These are phyloP conservation scores for Heteromurus nitidus DNA, from an alignment of 2,888 invertebrate species.

Conservation along the genomic window DNA sequence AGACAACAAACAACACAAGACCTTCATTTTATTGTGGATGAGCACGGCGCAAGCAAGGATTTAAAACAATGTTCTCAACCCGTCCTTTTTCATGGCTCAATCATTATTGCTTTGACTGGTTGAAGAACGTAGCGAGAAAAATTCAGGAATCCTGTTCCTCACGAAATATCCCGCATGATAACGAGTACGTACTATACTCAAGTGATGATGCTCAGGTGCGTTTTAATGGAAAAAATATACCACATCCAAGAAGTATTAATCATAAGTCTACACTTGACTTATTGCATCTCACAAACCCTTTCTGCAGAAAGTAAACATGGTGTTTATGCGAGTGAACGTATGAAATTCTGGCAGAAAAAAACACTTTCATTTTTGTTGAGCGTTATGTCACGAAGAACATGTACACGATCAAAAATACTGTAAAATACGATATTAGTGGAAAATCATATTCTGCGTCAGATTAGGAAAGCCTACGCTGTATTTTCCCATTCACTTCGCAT, in stretches of 20 bases:
- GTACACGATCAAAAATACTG: too few relatives aligned
- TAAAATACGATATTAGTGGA: too few relatives aligned
- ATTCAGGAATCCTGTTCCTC: slow-evolving; percentile 14
- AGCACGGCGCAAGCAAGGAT: not conserved
- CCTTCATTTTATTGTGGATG: not conserved
- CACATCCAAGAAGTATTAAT: slow-evolving; percentile 45
- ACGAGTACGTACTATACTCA: not conserved
- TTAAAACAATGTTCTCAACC: slow-evolving; percentile 11
- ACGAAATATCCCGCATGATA: not conserved
- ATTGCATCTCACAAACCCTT: slow-evolving; percentile 41
- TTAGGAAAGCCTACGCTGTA: too few relatives aligned
- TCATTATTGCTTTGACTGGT: not conserved
- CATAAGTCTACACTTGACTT: slow-evolving; percentile 44
- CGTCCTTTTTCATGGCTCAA: slow-evolving; percentile 5
- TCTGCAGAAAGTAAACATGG: slow-evolving; percentile 39
- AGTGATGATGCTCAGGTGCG: not conserved
- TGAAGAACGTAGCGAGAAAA: not conserved
- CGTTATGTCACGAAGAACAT: slow-evolving; percentile 45
- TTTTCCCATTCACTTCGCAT: too few relatives aligned
- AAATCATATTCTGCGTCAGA: too few relatives aligned
- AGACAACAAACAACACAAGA: not conserved
- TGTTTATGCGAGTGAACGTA: too few relatives aligned
- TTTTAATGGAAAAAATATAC: too few relatives aligned
- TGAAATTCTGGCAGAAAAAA: not conserved
- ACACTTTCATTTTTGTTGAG: slow-evolving; percentile 36